These are phyloP conservation scores for Anoura caudifer DNA, from an alignment of 2,113 vertebrate genomes.

Conservation along the genomic window DNA sequence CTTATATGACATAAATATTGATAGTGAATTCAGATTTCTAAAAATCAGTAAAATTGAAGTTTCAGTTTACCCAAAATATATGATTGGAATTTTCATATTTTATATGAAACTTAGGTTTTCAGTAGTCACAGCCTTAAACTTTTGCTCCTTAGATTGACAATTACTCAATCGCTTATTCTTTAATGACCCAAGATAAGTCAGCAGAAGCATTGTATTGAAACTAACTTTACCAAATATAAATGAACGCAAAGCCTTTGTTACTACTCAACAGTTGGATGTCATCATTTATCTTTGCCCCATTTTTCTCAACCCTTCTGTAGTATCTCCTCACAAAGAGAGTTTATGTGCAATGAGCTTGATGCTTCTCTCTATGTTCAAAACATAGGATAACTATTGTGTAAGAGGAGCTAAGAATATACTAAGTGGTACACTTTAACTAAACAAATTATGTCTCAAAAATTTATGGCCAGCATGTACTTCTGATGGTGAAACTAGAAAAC, in stretches of 20 bases:
- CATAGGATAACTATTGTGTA: neutral
- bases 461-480: neutral
- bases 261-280: neutral
- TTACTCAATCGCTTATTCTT: neutral
- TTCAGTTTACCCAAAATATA: neutral
- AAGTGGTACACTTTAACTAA: neutral
- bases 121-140: neutral
- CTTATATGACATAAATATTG: neutral
- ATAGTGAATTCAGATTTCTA: neutral
- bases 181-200: neutral
- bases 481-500: slow-evolving; percentile 4
- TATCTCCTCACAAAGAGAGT: neutral
- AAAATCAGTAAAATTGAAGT: neutral
- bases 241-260: neutral
- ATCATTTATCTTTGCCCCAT: neutral
- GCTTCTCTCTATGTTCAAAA: neutral
- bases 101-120: neutral
- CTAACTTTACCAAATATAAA: neutral
- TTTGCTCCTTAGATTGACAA: neutral
- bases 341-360: neutral
- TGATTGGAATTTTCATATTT: neutral
- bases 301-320: neutral
- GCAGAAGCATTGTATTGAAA: neutral
- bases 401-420: neutral
- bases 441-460: neutral